Evolutionary conservation across 1,140 invertebrate genomes (phyloP), one percentile per base, ranked within the genome.

Genomic region (Mesaphorura yosii): DNA sequence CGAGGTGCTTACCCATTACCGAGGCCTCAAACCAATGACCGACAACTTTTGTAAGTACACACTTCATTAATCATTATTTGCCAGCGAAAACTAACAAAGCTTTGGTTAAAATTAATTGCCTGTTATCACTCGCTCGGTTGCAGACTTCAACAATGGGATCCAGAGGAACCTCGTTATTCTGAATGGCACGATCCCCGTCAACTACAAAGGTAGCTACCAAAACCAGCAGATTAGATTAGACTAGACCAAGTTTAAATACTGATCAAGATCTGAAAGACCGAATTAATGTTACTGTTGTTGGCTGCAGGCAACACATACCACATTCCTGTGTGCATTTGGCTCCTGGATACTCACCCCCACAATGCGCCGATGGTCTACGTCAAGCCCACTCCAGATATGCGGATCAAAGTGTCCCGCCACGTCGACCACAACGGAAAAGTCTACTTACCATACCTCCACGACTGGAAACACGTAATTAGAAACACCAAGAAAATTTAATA

Each of bases 291-390:
- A 34, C 31, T 34, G 31, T 10, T 34, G n/a, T 34, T n/a, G n/a
- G n/a, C 62, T 58, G 15, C 63, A 86, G 86, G 83, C 52, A 79
- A 74, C 47, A 77, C 71, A 17, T 99, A 98, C 71, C 92, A 98
- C 72, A 98, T 98, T 72, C 96, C 96, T 31, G 80, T 98, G 25
- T 85, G 84, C 68, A 84, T 98, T 64, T 98, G 90, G 88, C 66
- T 98, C 26, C 82, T 94, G 79, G 90, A 98, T 66, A 95, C 89
- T 25, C 89, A 98, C 77, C 96, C 96, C 1, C 81, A 88, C 66
- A 87, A 94, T 73, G 87, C 92, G 19, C 96, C 96, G n/a, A 86
- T 97, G 69, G 95, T 92, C 67, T 98, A 86, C 71, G 95, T 99
- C 0, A 88, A 82, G 70, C 96, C 96, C 34, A 99, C 95, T 4